A percentile compares a stretch with the other conserved stretches of the same genome.
Evolutionary conservation across 2,113 vertebrate genomes (phyloP).

Genomic region (Sorex araneus): DNA sequence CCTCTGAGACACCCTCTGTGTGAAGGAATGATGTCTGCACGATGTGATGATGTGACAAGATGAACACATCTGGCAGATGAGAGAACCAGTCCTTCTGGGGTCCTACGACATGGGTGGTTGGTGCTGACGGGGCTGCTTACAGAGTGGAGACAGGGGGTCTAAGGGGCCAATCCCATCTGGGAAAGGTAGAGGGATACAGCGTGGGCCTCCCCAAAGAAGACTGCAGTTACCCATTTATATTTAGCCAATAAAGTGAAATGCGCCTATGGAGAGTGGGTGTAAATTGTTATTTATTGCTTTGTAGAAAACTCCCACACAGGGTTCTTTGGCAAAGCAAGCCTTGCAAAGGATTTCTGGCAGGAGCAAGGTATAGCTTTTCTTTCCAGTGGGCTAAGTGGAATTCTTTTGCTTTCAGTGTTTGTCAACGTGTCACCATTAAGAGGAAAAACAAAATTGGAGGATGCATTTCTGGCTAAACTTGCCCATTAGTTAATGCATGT

Average conservation of each 20-base stretch:
- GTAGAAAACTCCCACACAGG: constrained; percentile 76
- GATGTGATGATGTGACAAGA: constrained; percentile 43
- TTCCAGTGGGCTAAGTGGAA: constrained; percentile 71
- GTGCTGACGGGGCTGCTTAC: not conserved
- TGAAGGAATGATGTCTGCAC: constrained; percentile 28
- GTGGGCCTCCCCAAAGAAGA: constrained; percentile 32
- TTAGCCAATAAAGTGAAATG: constrained; percentile 72
- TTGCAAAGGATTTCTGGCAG: constrained; percentile 74
- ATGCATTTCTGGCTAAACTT: constrained; percentile 42
- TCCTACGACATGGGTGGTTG: not conserved
- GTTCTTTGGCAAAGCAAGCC: constrained; percentile 64
- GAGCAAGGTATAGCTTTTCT: constrained; percentile 70
- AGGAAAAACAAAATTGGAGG: constrained; percentile 75
- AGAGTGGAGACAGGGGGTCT: not conserved
- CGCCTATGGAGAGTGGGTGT: constrained; percentile 48
- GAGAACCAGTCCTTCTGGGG: not conserved
- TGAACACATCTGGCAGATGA: not conserved
- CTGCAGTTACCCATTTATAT: constrained; percentile 61
- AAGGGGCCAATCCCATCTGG: not conserved
- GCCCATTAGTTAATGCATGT: constrained; percentile 31
- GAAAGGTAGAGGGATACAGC: not conserved
- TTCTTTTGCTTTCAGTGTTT: constrained; percentile 73
- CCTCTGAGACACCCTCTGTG: constrained; percentile 29
- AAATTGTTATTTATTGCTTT: constrained; percentile 80
- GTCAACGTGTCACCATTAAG: constrained; percentile 68